Evolutionary conservation across 92 coral and sea anemone species (phyloP).

Genomic region (Epizoanthus ramosus): DNA sequence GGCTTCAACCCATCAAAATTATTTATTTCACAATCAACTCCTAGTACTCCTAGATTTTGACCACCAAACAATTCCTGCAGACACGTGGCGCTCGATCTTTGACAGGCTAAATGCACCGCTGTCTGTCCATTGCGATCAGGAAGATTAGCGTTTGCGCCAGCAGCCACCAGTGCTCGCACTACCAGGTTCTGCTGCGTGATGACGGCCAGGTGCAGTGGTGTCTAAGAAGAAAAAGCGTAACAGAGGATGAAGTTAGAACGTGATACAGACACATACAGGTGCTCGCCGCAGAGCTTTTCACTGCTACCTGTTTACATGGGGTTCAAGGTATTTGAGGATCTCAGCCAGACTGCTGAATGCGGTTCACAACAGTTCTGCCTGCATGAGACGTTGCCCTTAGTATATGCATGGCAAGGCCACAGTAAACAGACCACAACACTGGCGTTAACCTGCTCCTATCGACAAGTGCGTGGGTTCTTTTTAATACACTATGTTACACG

Average conservation of each 20-base stretch:
- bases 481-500: too few species aligned
- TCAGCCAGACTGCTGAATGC: too few species aligned
- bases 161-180: slow-evolving; percentile 64
- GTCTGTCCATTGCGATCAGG: slow-evolving; percentile 99
- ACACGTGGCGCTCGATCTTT: slow-evolving; percentile 70
- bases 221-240: slow-evolving; percentile 38
- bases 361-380: too few species aligned
- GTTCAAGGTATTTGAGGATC: too few species aligned
- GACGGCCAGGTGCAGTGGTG: slow-evolving; percentile 93
- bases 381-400: too few species aligned
- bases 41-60: slow-evolving; percentile 11
- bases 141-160: slow-evolving; percentile 81
- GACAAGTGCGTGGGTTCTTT: too few species aligned
- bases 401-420: too few species aligned
- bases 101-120: slow-evolving; percentile 82
- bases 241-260: too few species aligned
- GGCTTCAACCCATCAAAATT: slow-evolving; percentile 88
- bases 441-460: too few species aligned
- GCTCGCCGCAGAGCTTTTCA: background rate
- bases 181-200: slow-evolving; percentile 80
- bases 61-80: slow-evolving; percentile 60
- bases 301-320: too few species aligned
- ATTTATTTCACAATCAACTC: slow-evolving; percentile 56
- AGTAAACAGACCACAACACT: too few species aligned
- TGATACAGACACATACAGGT: background rate